These are phyloP conservation scores for Stramonita haemastoma DNA, from an alignment of 2,888 invertebrate species.

Conservation along the genomic window DNA sequence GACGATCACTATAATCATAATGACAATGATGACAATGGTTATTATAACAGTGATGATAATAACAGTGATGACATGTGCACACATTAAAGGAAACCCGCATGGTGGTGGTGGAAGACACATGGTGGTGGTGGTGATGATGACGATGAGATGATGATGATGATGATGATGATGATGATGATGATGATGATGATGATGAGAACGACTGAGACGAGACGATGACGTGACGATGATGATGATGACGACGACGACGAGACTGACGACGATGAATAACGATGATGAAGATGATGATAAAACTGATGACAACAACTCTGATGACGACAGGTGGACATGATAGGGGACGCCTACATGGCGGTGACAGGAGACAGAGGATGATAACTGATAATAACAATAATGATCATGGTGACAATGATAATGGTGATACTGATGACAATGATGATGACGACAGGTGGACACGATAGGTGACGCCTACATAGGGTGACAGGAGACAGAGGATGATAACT, in stretches of 20 bases:
- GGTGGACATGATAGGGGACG: not conserved
- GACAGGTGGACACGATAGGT: constrained; percentile 5
- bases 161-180: constrained; percentile 9
- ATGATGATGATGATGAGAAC: not conserved
- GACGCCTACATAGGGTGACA: too few species aligned
- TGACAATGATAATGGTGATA: too few species aligned
- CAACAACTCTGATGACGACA: not conserved
- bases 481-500: not conserved
- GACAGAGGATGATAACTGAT: not conserved
- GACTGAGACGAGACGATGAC: not conserved
- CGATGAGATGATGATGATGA: constrained; percentile 4
- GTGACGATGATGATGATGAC: not conserved
- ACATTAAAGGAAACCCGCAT: too few species aligned
- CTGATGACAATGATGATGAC: not conserved
- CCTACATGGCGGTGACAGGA: not conserved
- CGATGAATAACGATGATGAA: not conserved
- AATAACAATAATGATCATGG: not conserved
- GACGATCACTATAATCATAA: not conserved
- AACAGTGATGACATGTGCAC: not conserved
- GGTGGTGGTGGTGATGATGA: not conserved
- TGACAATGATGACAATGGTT: not conserved
- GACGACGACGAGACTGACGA: not conserved
- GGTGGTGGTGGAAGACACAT: too few species aligned
- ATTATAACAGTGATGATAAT: not conserved
- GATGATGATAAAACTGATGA: not conserved